phyloP scores from a whole-genome alignment of 2,888 invertebrate species.

The Isoperla grammatica region DNA sequence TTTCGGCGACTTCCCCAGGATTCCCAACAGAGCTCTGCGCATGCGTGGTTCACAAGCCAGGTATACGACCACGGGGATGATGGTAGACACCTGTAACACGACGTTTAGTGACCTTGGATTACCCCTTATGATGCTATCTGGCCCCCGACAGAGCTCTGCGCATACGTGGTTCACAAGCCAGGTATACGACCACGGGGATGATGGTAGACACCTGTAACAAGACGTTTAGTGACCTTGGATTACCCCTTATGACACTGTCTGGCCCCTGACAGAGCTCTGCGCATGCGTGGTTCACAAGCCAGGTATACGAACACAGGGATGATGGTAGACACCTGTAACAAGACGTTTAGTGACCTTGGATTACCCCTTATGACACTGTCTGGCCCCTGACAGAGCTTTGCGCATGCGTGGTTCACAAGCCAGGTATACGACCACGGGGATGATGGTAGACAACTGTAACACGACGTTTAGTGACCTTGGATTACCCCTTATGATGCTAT shows the following conservation, averaged over 20 bases:
- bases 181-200: slow-evolving; percentile 48
- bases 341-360: too few relatives aligned
- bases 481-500: too few relatives aligned
- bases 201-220: slow-evolving; percentile 51
- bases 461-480: too few relatives aligned
- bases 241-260: too few relatives aligned
- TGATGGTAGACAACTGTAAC: slow-evolving; percentile 47
- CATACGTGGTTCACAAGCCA: slow-evolving; percentile 46
- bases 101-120: too few relatives aligned
- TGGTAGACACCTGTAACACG: slow-evolving; percentile 47
- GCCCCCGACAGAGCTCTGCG: slow-evolving; percentile 49
- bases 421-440: slow-evolving; percentile 49
- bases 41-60: slow-evolving; percentile 47
- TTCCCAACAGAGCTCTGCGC: slow-evolving; percentile 49
- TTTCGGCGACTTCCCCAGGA: slow-evolving; percentile 31
- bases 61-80: slow-evolving; percentile 49
- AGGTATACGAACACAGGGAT: slow-evolving; percentile 49
- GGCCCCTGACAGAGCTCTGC: slow-evolving; percentile 50
- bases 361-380: too few relatives aligned
- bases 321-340: slow-evolving; percentile 50
- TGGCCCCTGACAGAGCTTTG: slow-evolving; percentile 49
- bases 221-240: too few relatives aligned
- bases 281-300: slow-evolving; percentile 46
- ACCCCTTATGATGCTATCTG: too few relatives aligned
- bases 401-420: slow-evolving; percentile 47